These are phyloP conservation scores for Sebastes fasciatus DNA, from an alignment of 2,113 vertebrate species.

Conservation along the genomic window DNA sequence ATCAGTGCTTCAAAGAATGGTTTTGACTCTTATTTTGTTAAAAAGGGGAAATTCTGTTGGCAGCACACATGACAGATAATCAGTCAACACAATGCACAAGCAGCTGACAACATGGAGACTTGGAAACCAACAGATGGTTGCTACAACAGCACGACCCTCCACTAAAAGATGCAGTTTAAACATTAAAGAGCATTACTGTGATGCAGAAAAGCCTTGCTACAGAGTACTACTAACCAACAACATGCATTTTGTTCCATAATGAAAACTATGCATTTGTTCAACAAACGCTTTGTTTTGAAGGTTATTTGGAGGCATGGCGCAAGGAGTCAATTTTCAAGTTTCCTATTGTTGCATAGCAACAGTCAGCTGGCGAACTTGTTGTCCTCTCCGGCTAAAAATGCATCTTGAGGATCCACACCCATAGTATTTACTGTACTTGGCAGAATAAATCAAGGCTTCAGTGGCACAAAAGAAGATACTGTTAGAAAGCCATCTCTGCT, in stretches of 20 bases:
- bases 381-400: constrained; percentile 51
- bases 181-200: background rate
- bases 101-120: constrained; percentile 15
- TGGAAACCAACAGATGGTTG: constrained; percentile 19
- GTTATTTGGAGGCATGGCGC: constrained; percentile 56
- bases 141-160: background rate
- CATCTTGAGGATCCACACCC: constrained; percentile 50
- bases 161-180: background rate
- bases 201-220: background rate
- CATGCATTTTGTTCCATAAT: background rate
- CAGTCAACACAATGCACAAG: background rate
- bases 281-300: constrained; percentile 1
- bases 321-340: constrained; percentile 48
- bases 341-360: constrained; percentile 66
- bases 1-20: background rate
- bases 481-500: background rate
- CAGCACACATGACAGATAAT: background rate
- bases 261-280: background rate
- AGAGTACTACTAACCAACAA: background rate
- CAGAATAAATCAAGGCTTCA: constrained; percentile 22
- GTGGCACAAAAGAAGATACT: background rate
- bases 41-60: background rate
- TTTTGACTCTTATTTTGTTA: background rate
- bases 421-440: constrained; percentile 38
- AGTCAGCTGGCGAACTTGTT: constrained; percentile 52